These are phyloP conservation scores for Pachycephus smyrnensis DNA, from an alignment of 2,888 invertebrate species.

Conservation along the genomic window DNA sequence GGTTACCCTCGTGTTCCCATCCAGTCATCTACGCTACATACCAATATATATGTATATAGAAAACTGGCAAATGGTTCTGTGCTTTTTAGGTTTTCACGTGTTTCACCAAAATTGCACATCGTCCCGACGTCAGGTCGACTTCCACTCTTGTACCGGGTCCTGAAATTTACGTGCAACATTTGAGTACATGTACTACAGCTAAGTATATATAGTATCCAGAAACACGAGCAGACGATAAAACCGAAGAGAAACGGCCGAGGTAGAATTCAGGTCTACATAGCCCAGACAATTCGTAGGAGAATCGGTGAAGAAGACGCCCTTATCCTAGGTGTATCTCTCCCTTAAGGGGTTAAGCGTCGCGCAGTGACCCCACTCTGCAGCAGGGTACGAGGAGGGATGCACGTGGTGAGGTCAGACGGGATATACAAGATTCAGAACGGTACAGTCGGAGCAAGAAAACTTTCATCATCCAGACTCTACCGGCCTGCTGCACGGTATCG, in stretches of 20 bases:
- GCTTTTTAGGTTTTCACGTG: not conserved
- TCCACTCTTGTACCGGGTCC: not conserved
- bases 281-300: not conserved
- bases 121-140: not conserved
- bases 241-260: not conserved
- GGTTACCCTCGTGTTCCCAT: not conserved
- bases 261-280: not conserved
- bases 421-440: constrained; percentile 10
- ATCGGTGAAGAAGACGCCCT: not conserved
- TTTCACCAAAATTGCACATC: not conserved
- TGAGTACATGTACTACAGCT: not conserved
- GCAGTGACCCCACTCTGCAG: constrained; percentile 6
- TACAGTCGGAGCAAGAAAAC: constrained; percentile 11
- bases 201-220: not conserved
- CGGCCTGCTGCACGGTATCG: constrained; percentile 28
- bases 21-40: no score
- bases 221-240: not conserved
- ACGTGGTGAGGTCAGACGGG: constrained; percentile 9
- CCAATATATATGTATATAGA: no score
- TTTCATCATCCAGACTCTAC: constrained; percentile 2
- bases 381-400: not conserved
- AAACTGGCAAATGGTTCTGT: not conserved
- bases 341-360: constrained; percentile 10
- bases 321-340: not conserved
- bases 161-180: not conserved